Evolutionary conservation across 1,140 invertebrate genomes (phyloP), one percentile per base, ranked within the genome.

Genomic region (Lysiphlebus fabarum): DNA sequence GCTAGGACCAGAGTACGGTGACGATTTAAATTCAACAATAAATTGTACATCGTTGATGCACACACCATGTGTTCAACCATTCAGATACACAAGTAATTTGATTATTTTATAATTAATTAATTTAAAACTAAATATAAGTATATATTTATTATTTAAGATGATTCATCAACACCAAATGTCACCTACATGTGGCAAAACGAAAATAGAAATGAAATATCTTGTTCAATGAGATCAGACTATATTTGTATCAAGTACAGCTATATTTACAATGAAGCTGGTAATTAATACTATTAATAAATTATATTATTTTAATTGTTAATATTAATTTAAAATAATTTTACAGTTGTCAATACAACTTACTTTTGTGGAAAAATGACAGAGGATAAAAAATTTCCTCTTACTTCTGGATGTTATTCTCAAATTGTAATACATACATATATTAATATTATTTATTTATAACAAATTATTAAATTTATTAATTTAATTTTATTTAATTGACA

Each of bases 361-460:
- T 74, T 72, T 48, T 67, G 63, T 62, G 73, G 70, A 6, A 71
- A 69, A 66, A 61, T 67, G 38, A 65, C 63, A 14, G 63, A 68
- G 49, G 63, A 69, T 37, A 51, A 59, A 2, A 4, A 12, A 33
- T 33, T 10, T n/a, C 42, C 65, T 12, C 9, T 74, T 36, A 57
- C 49, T 41, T 41, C 58, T 7, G 70, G 65, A 43, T 73, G 70
- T 54, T 74, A 61, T 17, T 26, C 43, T 38, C 61, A 72, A 49
- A 17, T 59, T n/a, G 71, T 73, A 65, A 49, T 33, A n/a, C 56
- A 60, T 36, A 36, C 12, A 56, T 41, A 10, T 34, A 53, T 34
- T 44, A 63, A 41, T 57, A 47, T 41, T 41, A 41, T 37, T 14
- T 48, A n/a, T 47, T 43, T 60, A 26, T 37, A n/a, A n/a, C n/a